phyloP scores from a whole-genome alignment of 37 sponge, comb jelly and placozoan genomes.

The Crambe crambe region DNA sequence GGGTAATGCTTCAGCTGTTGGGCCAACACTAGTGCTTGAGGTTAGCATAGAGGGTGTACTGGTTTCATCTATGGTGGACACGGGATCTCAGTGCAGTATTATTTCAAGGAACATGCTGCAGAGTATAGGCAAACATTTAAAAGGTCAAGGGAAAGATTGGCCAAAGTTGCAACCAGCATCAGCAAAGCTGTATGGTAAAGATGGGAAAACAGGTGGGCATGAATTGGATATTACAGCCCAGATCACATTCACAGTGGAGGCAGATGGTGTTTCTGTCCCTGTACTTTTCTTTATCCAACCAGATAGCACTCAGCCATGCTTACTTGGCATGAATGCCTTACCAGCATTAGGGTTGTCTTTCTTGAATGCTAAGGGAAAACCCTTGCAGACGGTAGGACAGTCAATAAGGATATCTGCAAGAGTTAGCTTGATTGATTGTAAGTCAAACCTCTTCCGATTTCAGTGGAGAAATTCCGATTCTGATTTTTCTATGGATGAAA shows the following conservation, averaged over 20 bases:
- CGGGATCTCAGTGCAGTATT: neutral
- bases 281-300: conserved; percentile 8
- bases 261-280: neutral
- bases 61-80: neutral
- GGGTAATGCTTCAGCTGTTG: too few relatives aligned
- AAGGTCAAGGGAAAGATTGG: neutral
- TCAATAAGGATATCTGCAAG: too few relatives aligned
- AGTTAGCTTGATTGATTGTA: too few relatives aligned
- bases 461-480: too few relatives aligned
- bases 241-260: neutral
- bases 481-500: too few relatives aligned
- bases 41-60: neutral
- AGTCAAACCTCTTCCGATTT: too few relatives aligned
- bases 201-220: neutral
- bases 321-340: conserved; percentile 1
- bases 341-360: neutral
- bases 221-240: conserved; percentile 10
- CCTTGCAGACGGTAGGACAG: too few relatives aligned
- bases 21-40: neutral
- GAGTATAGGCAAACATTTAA: neutral
- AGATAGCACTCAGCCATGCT: neutral
- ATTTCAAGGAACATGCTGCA: neutral
- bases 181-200: neutral
- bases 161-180: neutral
- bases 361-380: neutral